These are phyloP conservation scores for Campopleginae sp. DNA, from an alignment of 2,888 invertebrate genomes.

Conservation along the genomic window DNA sequence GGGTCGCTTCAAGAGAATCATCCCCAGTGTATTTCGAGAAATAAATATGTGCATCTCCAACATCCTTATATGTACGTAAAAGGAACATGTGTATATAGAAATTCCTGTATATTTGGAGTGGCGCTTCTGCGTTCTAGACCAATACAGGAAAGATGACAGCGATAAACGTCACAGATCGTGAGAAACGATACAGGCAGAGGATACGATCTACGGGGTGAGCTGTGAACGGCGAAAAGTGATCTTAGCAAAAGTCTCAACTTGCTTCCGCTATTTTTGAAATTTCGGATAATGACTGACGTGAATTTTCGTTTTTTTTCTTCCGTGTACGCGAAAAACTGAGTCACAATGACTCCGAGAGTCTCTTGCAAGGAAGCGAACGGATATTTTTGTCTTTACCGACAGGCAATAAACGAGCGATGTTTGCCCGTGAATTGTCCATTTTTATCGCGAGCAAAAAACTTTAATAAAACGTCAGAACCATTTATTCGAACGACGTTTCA, in stretches of 20 bases:
- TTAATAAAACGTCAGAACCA: not conserved
- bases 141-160: slow-evolving; percentile 7
- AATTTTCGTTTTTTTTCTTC: too few relatives aligned
- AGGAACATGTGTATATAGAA: not conserved
- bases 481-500: not conserved
- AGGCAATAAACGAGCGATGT: too few relatives aligned
- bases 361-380: too few relatives aligned
- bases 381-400: too few relatives aligned
- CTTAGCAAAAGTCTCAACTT: too few relatives aligned
- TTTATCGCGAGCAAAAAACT: not conserved
- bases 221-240: not conserved
- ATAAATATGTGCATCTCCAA: slow-evolving; percentile 1
- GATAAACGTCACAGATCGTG: slow-evolving; percentile 35
- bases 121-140: not conserved
- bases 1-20: slow-evolving; percentile 6
- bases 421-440: not conserved
- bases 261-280: too few relatives aligned
- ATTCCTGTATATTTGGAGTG: not conserved
- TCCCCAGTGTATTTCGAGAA: slow-evolving; percentile 16
- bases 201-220: not conserved
- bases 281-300: too few relatives aligned
- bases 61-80: slow-evolving; percentile 1
- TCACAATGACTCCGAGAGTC: too few relatives aligned
- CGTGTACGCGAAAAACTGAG: too few relatives aligned
- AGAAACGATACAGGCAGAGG: slow-evolving; percentile 8